Percentiles rank a stretch among this genome's conserved stretches.
These are phyloP conservation scores for Myotis vivesi DNA, from an alignment of 2,797 vertebrate genomes.

Conservation along the genomic window DNA sequence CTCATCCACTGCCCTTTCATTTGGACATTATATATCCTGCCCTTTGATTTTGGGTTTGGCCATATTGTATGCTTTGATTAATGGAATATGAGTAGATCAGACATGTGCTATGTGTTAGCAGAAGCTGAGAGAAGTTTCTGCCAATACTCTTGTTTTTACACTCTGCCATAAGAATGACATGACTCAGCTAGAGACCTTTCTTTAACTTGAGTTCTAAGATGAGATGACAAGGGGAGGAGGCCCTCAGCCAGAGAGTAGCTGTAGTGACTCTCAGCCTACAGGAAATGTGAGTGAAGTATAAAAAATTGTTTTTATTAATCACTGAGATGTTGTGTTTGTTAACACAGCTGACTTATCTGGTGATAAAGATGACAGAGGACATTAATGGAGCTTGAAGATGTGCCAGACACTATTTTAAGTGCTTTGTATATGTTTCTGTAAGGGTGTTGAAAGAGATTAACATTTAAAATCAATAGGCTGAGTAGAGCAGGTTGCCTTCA, in stretches of 20 bases:
- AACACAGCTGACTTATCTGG: background rate
- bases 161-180: background rate
- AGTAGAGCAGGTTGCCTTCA: background rate
- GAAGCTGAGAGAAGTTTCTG: background rate
- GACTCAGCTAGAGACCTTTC: background rate
- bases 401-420: background rate
- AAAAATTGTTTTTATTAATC: background rate
- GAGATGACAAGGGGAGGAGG: background rate
- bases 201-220: background rate
- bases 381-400: background rate
- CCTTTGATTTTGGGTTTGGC: background rate
- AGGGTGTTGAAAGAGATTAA: background rate
- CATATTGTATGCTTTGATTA: background rate
- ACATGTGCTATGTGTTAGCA: background rate
- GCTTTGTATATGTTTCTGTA: background rate
- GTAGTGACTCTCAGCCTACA: background rate
- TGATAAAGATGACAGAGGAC: background rate
- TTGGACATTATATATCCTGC: background rate
- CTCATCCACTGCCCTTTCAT: background rate
- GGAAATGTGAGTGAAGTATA: background rate
- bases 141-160: background rate
- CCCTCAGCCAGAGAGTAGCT: background rate
- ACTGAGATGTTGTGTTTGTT: background rate
- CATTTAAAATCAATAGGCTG: slow-evolving; percentile 4
- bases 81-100: background rate